These are phyloP conservation scores for Phyllostomus hastatus DNA, from an alignment of 2,113 vertebrate species.

Conservation along the genomic window DNA sequence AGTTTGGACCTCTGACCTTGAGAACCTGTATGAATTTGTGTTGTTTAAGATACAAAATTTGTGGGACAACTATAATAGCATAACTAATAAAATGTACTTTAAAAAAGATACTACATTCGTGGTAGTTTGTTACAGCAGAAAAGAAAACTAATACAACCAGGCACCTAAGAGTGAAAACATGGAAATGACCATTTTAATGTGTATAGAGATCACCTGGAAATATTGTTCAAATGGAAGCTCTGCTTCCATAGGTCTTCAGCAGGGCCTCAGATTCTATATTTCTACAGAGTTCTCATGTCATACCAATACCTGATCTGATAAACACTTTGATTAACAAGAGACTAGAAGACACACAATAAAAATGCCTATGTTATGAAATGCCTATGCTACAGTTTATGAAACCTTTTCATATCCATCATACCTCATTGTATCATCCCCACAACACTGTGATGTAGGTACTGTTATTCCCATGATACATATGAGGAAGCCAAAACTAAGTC, in stretches of 20 bases:
- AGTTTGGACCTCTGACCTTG: neutral
- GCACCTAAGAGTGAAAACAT: neutral
- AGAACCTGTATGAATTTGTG: neutral
- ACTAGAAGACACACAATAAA: neutral
- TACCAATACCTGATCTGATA: neutral
- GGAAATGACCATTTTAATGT: neutral
- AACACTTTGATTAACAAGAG: constrained; percentile 25
- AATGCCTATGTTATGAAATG: neutral
- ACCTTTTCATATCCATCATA: neutral
- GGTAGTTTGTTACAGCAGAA: neutral
- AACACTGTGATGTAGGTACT: neutral
- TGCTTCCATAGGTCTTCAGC: neutral
- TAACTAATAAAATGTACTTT: no score
- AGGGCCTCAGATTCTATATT: neutral
- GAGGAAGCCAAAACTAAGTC: constrained; percentile 22
- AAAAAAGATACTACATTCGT: neutral
- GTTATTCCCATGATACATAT: neutral
- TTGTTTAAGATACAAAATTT: neutral
- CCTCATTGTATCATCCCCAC: neutral
- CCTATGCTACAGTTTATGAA: constrained; percentile 19
- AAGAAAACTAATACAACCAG: neutral
- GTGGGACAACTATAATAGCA: no score
- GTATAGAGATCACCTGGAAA: neutral
- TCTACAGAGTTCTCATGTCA: neutral
- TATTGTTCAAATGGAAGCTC: neutral